Evolutionary conservation across 2,888 invertebrate genomes (phyloP).

Genomic region (Phaedon cochleariae): DNA sequence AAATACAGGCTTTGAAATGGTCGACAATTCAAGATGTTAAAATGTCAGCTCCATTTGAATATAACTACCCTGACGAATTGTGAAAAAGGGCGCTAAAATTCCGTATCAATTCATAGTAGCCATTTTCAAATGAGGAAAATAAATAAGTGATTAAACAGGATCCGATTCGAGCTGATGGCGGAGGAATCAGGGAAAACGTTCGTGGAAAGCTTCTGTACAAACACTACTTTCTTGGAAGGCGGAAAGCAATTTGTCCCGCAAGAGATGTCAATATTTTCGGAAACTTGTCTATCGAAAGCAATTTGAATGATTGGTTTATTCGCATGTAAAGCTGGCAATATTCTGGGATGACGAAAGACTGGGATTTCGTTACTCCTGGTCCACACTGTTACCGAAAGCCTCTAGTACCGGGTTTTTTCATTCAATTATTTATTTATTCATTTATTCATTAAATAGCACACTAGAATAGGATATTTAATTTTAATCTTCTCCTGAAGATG

Average conservation of each 20-base stretch:
- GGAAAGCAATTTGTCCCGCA: conserved; percentile 26
- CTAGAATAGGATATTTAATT: too few relatives aligned
- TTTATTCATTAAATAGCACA: too few relatives aligned
- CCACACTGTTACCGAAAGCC: background rate
- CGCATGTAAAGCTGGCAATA: background rate
- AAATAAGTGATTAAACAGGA: background rate
- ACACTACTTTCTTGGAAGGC: conserved; percentile 18
- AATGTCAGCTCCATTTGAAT: too few relatives aligned
- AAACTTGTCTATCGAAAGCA: conserved; percentile 20
- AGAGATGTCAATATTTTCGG: conserved; percentile 27
- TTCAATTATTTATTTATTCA: too few relatives aligned
- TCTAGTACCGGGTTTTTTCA: too few relatives aligned
- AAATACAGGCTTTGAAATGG: too few relatives aligned
- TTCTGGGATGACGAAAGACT: background rate
- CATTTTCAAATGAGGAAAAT: background rate
- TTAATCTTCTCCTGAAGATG: too few relatives aligned
- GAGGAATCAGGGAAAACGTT: background rate
- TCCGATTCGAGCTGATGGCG: background rate
- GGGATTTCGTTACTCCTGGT: background rate
- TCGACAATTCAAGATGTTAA: too few relatives aligned
- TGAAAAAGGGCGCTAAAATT: too few relatives aligned
- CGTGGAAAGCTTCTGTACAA: conserved; percentile 7
- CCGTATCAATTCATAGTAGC: background rate
- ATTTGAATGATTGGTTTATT: conserved; percentile 21
- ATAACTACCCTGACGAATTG: too few relatives aligned